phyloP scores from a whole-genome alignment of 92 coral and sea anemone genomes.

The Meandrina meandrites region DNA sequence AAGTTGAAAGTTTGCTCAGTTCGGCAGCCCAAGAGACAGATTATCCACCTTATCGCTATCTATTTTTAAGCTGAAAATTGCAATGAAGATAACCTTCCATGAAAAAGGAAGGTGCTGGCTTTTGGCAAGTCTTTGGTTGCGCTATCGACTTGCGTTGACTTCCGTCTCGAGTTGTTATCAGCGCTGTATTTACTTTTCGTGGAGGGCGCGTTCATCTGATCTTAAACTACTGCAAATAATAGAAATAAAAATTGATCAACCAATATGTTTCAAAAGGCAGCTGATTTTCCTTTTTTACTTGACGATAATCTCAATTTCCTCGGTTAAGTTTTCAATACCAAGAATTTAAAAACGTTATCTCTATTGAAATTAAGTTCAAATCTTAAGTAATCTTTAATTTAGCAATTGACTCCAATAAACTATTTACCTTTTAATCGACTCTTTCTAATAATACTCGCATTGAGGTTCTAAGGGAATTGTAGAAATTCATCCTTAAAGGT shows the following conservation, averaged over 20 bases:
- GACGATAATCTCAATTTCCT: background rate
- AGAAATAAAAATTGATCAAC: background rate
- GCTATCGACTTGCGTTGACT: background rate
- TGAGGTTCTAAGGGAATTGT: background rate
- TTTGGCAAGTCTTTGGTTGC: background rate
- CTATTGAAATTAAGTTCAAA: background rate
- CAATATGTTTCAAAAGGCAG: background rate
- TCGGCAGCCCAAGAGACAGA: background rate
- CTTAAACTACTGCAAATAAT: conserved; percentile 11
- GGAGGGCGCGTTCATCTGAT: background rate
- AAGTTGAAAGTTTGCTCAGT: background rate
- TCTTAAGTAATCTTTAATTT: background rate
- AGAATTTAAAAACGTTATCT: background rate
- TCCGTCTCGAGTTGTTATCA: background rate
- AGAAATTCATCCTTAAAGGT: background rate
- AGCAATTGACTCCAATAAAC: too few species aligned
- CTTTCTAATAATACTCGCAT: background rate
- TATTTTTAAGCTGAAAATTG: background rate
- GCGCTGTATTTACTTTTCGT: background rate
- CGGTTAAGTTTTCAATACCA: background rate
- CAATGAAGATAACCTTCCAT: background rate
- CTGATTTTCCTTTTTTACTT: background rate
- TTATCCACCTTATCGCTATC: background rate
- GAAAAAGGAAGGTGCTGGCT: background rate
- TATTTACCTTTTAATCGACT: background rate